phyloP scores from a whole-genome alignment of 2,888 invertebrate species.

The Cacoxenus indagator region DNA sequence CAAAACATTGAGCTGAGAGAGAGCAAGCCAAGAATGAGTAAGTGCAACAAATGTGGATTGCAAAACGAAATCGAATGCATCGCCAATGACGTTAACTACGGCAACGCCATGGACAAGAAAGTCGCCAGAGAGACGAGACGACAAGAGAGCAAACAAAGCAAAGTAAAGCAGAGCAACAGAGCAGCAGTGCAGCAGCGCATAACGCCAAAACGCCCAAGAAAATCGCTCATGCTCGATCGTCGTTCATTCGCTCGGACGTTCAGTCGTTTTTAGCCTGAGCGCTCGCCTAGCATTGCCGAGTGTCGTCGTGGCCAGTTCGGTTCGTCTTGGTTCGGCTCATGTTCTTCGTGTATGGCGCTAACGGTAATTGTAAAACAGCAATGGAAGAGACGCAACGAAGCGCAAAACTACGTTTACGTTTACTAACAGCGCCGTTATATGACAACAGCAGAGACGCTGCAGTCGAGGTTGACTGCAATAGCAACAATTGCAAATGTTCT shows the following conservation, averaged over 20 bases:
- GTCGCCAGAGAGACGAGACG: too few species aligned
- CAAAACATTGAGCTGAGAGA: not conserved
- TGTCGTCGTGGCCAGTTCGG: not conserved
- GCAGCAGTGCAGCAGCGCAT: too few species aligned
- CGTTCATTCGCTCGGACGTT: too few species aligned
- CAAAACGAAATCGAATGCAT: not conserved
- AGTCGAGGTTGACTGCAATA: constrained; percentile 14
- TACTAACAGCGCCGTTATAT: constrained; percentile 65
- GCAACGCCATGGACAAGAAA: too few species aligned
- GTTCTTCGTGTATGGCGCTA: constrained; percentile 51
- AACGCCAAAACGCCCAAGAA: constrained; percentile 4
- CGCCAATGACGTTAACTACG: not conserved
- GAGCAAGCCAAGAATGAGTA: not conserved
- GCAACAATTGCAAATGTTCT: not conserved
- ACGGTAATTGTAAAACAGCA: constrained; percentile 56
- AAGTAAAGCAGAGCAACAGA: not conserved
- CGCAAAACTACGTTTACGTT: constrained; percentile 33
- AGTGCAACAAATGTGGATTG: not conserved
- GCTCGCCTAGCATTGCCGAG: not conserved
- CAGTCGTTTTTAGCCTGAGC: not conserved
- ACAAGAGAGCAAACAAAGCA: not conserved
- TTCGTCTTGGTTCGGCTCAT: not conserved
- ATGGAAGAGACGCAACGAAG: constrained; percentile 26
- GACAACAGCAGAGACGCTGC: constrained; percentile 36
- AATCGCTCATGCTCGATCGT: not conserved